Evolutionary conservation across 2,113 vertebrate genomes (phyloP).

Genomic region (Gavialis gangeticus): DNA sequence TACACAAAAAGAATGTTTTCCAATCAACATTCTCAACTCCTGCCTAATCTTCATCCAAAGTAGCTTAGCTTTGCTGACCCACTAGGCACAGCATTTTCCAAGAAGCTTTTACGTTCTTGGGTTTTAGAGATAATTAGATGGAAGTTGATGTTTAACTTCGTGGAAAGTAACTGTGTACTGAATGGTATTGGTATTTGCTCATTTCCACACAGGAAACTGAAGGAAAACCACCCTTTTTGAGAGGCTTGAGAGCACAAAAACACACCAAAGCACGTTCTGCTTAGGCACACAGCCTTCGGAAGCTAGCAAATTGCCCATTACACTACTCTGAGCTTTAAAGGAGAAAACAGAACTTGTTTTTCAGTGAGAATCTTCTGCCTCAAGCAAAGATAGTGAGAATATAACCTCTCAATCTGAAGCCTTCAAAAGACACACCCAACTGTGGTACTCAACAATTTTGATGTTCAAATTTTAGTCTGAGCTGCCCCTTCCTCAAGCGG

Average conservation of each 20-base stretch:
- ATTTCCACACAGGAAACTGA: background rate
- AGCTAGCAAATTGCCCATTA: background rate
- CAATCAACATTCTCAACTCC: background rate
- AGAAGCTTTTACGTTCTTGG: background rate
- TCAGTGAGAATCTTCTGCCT: background rate
- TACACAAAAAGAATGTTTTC: background rate
- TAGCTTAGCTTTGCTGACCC: background rate
- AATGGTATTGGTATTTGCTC: background rate
- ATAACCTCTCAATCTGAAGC: too few species aligned
- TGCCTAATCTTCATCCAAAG: background rate
- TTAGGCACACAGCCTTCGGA: accelerated
- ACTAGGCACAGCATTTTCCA: background rate
- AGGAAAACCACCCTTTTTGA: background rate
- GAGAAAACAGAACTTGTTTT: background rate
- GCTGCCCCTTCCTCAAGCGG: too few species aligned
- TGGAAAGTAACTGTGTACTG: background rate
- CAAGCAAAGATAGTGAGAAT: accelerated
- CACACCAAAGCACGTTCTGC: background rate
- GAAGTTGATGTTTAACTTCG: background rate
- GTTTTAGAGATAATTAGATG: background rate
- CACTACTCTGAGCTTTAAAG: accelerated
- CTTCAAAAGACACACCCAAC: background rate
- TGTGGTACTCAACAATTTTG: too few species aligned
- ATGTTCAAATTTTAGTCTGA: too few species aligned
- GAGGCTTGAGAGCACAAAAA: background rate